Evolutionary conservation across 2,113 vertebrate species (phyloP).

Genomic region (Varanus salvator): DNA sequence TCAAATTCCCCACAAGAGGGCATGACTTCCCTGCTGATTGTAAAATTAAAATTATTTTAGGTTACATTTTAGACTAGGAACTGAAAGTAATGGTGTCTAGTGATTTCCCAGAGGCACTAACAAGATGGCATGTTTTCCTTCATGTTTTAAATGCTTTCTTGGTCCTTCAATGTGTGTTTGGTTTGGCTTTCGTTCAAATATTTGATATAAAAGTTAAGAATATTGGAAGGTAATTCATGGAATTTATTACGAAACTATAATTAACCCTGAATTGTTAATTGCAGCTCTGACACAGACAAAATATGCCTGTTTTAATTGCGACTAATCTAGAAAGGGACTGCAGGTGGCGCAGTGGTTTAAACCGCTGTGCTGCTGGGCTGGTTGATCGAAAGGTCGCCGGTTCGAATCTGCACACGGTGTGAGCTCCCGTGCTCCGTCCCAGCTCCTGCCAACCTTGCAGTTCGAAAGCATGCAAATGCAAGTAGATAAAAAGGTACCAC

Average conservation of each 20-base stretch:
- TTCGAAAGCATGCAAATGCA: too few species aligned
- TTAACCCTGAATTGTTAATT: background rate
- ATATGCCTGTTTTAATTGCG: background rate
- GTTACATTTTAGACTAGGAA: background rate
- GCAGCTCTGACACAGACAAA: background rate
- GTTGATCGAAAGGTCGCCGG: too few species aligned
- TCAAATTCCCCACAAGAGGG: slow-evolving; percentile 62
- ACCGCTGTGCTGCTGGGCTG: too few species aligned
- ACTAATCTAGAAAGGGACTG: too few species aligned
- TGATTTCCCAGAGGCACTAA: background rate
- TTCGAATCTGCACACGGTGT: too few species aligned
- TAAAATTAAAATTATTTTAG: background rate
- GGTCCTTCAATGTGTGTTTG: background rate
- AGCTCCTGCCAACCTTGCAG: too few species aligned
- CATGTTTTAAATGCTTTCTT: background rate
- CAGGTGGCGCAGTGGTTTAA: too few species aligned
- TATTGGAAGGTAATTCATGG: background rate
- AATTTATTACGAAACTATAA: background rate
- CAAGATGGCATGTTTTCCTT: background rate
- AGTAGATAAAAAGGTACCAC: too few species aligned
- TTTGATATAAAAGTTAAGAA: background rate
- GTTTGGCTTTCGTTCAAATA: background rate
- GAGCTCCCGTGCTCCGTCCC: too few species aligned
- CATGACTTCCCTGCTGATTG: slow-evolving; percentile 1
- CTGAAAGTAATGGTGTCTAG: background rate